phyloP scores from a whole-genome alignment of 2,113 vertebrate genomes.

The Nestor notabilis region DNA sequence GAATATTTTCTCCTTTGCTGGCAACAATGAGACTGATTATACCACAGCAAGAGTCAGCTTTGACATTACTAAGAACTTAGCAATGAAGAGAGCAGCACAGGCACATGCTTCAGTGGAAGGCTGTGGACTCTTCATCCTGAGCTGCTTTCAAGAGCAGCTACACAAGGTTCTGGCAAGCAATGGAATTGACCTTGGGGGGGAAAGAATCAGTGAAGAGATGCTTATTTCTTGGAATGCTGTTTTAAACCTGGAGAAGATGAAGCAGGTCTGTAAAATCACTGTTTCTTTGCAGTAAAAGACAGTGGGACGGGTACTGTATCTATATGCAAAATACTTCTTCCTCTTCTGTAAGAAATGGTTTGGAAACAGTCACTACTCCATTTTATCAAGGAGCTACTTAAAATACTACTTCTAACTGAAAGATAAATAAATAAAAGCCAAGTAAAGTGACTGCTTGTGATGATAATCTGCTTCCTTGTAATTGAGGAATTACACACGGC shows the following conservation, averaged over 20 bases:
- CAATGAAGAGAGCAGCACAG: not conserved
- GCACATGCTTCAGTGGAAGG: not conserved
- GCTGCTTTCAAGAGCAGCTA: not conserved
- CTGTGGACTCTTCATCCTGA: not conserved
- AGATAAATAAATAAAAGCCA: not conserved
- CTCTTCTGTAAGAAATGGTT: not conserved
- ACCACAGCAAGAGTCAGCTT: not conserved
- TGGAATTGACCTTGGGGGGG: not conserved
- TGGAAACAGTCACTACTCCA: not conserved
- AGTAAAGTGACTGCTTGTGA: not conserved
- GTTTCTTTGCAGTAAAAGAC: not conserved
- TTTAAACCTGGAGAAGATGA: not conserved
- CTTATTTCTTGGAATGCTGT: not conserved
- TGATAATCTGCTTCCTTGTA: not conserved
- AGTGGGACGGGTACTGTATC: not conserved
- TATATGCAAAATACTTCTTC: not conserved
- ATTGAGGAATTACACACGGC: not conserved
- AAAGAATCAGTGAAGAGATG: not conserved
- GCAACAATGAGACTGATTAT: not conserved
- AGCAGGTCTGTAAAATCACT: not conserved
- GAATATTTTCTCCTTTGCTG: not conserved
- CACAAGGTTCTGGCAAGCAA: not conserved
- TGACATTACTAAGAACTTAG: not conserved
- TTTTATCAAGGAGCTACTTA: not conserved
- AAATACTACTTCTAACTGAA: not conserved